Evolutionary conservation across 2,888 invertebrate species (phyloP).

Genomic region (Drosophila conformis): DNA sequence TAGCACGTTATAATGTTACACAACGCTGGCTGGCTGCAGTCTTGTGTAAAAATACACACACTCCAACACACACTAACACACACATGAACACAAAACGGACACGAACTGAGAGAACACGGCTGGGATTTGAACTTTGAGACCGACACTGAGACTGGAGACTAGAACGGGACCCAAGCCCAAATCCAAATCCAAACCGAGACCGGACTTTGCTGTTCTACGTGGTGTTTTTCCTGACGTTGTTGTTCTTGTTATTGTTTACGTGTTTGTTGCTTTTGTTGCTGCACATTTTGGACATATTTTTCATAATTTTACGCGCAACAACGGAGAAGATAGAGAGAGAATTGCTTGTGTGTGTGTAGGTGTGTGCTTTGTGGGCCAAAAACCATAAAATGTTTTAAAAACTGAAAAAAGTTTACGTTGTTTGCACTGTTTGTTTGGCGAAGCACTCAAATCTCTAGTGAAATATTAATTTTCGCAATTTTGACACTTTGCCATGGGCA

Average conservation of each 20-base stretch:
- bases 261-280: slow-evolving; percentile 25
- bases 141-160: slow-evolving; percentile 16
- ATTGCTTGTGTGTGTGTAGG: slow-evolving; percentile 25
- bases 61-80: slow-evolving; percentile 1
- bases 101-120: slow-evolving; percentile 11
- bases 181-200: slow-evolving; percentile 25
- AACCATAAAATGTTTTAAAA: slow-evolving; percentile 45
- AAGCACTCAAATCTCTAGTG: slow-evolving; percentile 72
- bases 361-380: slow-evolving; percentile 16
- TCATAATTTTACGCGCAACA: slow-evolving; percentile 69
- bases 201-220: slow-evolving; percentile 36
- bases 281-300: slow-evolving; percentile 71
- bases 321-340: slow-evolving; percentile 14
- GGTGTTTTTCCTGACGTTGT: slow-evolving; percentile 20
- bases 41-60: slow-evolving; percentile 30
- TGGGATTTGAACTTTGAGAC: slow-evolving; percentile 49
- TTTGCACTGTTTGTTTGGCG: slow-evolving; percentile 29
- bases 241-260: slow-evolving; percentile 26
- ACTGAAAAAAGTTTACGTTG: slow-evolving; percentile 49
- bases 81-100: slow-evolving; percentile 1
- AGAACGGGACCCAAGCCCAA: slow-evolving; percentile 3
- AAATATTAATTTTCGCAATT: slow-evolving; percentile 76
- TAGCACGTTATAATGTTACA: slow-evolving; percentile 69
- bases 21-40: slow-evolving; percentile 47
- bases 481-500: slow-evolving; percentile 67